Evolutionary conservation across 2,113 vertebrate species (phyloP).

Genomic region (Globicephala melas): DNA sequence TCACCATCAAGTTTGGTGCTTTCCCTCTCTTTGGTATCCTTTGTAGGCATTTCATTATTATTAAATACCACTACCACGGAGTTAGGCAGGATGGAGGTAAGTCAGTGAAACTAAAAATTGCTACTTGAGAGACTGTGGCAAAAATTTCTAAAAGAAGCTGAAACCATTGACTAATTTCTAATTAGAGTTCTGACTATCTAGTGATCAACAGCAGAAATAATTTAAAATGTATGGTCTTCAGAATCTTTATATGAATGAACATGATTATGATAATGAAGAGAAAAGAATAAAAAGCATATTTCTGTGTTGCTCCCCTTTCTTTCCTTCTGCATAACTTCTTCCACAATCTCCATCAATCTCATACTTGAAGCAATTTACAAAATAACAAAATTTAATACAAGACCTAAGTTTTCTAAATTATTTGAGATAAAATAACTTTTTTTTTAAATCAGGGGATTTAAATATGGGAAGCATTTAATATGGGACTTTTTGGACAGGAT

Average conservation of each 20-base stretch:
- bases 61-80: constrained; percentile 32
- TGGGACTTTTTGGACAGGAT: background rate
- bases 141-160: background rate
- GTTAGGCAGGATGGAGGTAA: constrained; percentile 2
- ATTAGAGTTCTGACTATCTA: background rate
- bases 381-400: background rate
- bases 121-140: background rate
- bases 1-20: background rate
- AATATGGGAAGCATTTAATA: background rate
- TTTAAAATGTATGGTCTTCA: background rate
- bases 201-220: background rate
- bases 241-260: background rate
- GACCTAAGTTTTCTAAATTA: background rate
- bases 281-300: background rate
- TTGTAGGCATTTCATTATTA: background rate
- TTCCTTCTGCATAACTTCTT: background rate
- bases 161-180: background rate
- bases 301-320: background rate
- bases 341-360: background rate
- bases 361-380: background rate
- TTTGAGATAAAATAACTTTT: background rate
- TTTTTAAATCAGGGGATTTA: background rate
- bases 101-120: background rate
- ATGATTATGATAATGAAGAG: background rate
- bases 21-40: background rate